phyloP scores from a whole-genome alignment of 2,113 vertebrate genomes.

The Coptodon rendalli region DNA sequence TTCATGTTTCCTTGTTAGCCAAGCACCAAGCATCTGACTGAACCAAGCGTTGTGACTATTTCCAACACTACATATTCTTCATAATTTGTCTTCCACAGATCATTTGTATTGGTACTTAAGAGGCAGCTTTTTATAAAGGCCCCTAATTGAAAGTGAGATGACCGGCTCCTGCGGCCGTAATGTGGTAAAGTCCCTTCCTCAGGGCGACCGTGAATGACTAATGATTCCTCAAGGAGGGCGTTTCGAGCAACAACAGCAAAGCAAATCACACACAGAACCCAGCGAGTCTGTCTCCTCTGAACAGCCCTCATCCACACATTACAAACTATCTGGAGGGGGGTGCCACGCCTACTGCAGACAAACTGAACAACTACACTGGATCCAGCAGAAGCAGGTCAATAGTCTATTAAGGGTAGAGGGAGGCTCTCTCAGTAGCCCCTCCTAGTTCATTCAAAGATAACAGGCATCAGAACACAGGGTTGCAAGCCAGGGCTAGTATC shows the following conservation, averaged over 20 bases:
- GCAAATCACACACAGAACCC: slow-evolving; percentile 34
- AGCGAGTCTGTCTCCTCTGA: not conserved
- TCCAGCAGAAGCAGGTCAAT: slow-evolving; percentile 21
- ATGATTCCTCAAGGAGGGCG: slow-evolving; percentile 46
- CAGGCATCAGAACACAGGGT: slow-evolving; percentile 15
- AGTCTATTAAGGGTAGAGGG: slow-evolving; percentile 27
- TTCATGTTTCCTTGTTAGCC: slow-evolving; percentile 25
- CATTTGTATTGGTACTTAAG: not conserved
- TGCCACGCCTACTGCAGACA: slow-evolving; percentile 9
- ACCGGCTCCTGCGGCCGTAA: slow-evolving; percentile 16
- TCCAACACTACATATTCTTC: not conserved
- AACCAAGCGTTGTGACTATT: not conserved
- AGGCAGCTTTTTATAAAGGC: slow-evolving; percentile 7
- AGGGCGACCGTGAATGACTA: slow-evolving; percentile 62
- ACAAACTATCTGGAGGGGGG: not conserved
- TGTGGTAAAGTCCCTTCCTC: slow-evolving; percentile 32
- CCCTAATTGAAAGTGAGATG: not conserved
- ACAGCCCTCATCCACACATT: not conserved
- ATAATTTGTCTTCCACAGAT: not conserved
- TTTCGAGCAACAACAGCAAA: slow-evolving; percentile 46
- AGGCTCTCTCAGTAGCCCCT: not conserved
- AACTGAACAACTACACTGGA: not conserved
- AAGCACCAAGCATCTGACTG: not conserved
- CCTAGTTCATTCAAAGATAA: slow-evolving; percentile 25
- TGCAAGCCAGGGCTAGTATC: slow-evolving; percentile 36